Evolutionary conservation across 2,888 invertebrate genomes (phyloP), one percentile per base, ranked within the genome.

Genomic region (Caenorhabditis panamensis): DNA sequence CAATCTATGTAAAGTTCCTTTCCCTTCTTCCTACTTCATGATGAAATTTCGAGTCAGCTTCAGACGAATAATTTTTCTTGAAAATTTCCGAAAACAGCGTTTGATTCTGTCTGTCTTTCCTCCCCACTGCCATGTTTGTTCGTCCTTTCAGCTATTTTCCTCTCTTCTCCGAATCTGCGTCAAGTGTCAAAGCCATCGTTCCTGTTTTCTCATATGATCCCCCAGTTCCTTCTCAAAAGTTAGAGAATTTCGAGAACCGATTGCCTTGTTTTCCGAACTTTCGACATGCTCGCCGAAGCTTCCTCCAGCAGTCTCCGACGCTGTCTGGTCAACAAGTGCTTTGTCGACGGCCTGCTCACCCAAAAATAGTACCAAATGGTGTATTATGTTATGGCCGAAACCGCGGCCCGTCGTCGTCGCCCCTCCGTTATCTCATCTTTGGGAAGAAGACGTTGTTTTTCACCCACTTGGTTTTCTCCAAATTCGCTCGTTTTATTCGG

Each of bases 401-500:
- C 26, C 31, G 11, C 41, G 5, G 31, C 31, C 31, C n/a, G 31
- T 9, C 41, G 41, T 41, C 41, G 31, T n/a, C 51, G 54, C 47
- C 44, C 36, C 13, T 4, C 58, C 44, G 41, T 13, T 54, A 61
- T 61, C 47, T 61, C 61, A 63, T 72, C 62, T 41, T 63, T 56
- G 54, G 31, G 47, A 63, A 62, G 36, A 63, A 72, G 47, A 58
- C 72, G 54, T 72, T 63, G 72, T 72, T 72, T 63, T 72, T 58
- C 72, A 72, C 47, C 63, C 63, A 72, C 72, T 72, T 72, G 63
- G 72, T 56, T 72, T 72, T 63, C 72, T 47, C 31, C 72, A 72
- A 72, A 63, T 72, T 72, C 58, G 63, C 54, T 11, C 72, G 49
- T 64, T 64, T 73, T 58, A 73, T 64, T 73, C 73, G 73, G 58